Evolutionary conservation across 2,888 invertebrate species (phyloP).

Genomic region (Syrphus vitripennis): DNA sequence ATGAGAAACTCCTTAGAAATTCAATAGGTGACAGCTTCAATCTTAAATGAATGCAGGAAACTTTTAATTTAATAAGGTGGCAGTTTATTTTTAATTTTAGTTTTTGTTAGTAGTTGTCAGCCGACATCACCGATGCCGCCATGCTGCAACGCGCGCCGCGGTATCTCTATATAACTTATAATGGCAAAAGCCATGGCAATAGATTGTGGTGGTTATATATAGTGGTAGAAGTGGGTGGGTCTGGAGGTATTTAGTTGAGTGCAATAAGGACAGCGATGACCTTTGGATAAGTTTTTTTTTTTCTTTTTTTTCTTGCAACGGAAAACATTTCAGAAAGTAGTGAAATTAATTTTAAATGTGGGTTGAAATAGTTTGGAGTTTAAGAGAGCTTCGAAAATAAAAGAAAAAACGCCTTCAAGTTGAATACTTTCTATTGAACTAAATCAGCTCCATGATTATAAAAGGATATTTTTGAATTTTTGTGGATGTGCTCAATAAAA

Average conservation of each 20-base stretch:
- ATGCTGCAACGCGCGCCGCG: neutral
- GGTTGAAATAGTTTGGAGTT: slow-evolving; percentile 26
- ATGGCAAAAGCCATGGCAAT: slow-evolving; percentile 9
- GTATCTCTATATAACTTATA: neutral
- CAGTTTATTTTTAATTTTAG: slow-evolving; percentile 57
- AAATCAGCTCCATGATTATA: neutral
- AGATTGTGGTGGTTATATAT: neutral
- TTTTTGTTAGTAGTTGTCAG: neutral
- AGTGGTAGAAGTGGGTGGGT: neutral
- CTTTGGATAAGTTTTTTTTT: slow-evolving; percentile 60
- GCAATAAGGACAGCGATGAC: slow-evolving; percentile 30
- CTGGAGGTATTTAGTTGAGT: neutral
- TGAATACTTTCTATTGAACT: neutral
- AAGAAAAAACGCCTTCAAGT: neutral
- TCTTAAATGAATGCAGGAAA: slow-evolving; percentile 62
- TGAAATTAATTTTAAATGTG: slow-evolving; percentile 57
- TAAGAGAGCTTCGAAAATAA: neutral
- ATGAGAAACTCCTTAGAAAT: slow-evolving; percentile 43
- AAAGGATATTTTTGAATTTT: neutral
- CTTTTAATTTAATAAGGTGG: slow-evolving; percentile 64
- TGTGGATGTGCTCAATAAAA: neutral
- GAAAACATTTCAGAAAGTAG: slow-evolving; percentile 35
- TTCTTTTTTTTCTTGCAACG: slow-evolving; percentile 41
- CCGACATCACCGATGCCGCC: neutral
- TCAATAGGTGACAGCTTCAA: slow-evolving; percentile 63